Evolutionary conservation across 1,140 invertebrate genomes (phyloP), one percentile per base, ranked within the genome.

Genomic region (Orchesella cincta): DNA sequence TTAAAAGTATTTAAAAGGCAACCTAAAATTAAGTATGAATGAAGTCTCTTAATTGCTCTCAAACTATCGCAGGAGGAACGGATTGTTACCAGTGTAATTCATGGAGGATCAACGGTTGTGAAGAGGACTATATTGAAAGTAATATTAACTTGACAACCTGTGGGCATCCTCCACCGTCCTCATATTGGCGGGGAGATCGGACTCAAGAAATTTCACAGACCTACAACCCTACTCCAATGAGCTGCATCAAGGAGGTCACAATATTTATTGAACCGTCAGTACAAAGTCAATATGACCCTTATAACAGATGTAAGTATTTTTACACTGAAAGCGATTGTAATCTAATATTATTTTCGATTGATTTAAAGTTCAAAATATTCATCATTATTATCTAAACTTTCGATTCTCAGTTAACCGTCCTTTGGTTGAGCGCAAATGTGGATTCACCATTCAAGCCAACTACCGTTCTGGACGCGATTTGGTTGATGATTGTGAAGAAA

Each of bases 111-210:
- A 5, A 8, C 8, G 28, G 62, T 1, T 67, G 62, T n/a, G 62
- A 67, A 29, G 62, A 67, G 62, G 62, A 67, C 23, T 67, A 67
- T 23, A 67, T 67, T 1, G 62, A 31, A 12, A n/a, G n/a, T n/a
- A 67, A 67, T n/a, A 29, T 67, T 26, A 67, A 67, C n/a, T 31
- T 67, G n/a, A 67, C 62, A n/a, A 67, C 62, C 1, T 67, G 62
- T 33, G 62, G 62, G n/a, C 8, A 26, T 31, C 29, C 62, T 26
- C 29, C 62, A 29, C 8, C n/a, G 26, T 31, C 62, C 31, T n/a
- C 62, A 8, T 31, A 67, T n/a, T 67, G 62, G 62, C 62, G 31
- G 31, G 31, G 26, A 12, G 62, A 67, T 14, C 26, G 62, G 12
- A 29, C 29, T 5, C 26, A 33, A n/a, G 39, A 46, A 20, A 67